phyloP scores from a whole-genome alignment of 2,888 invertebrate genomes.

The Mylabris sibirica region DNA sequence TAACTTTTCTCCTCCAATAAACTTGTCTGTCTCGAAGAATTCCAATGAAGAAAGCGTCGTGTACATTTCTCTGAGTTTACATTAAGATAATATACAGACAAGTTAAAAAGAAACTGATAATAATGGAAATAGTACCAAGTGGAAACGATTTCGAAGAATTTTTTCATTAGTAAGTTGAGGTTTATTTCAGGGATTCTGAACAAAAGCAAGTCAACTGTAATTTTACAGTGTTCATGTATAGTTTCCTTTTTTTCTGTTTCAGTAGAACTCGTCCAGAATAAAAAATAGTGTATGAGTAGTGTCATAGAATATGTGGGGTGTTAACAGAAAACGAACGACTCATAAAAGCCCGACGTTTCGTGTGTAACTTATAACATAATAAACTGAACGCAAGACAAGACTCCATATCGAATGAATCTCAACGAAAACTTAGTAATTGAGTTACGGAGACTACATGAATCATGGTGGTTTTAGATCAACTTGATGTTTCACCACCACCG shows the following conservation, averaged over 20 bases:
- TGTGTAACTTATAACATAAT: constrained; percentile 43
- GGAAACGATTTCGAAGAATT: background rate
- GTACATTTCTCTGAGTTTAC: background rate
- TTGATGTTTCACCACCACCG: constrained; percentile 35
- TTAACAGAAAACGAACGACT: constrained; percentile 23
- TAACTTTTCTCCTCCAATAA: background rate
- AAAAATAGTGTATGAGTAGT: constrained; percentile 15
- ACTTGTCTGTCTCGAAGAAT: background rate
- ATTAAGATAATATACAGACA: background rate
- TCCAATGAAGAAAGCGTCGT: background rate
- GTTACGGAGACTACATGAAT: constrained; percentile 49
- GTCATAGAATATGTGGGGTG: constrained; percentile 28
- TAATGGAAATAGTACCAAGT: background rate
- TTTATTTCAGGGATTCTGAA: background rate
- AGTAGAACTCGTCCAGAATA: background rate
- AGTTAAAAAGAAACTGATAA: background rate
- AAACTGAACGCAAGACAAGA: constrained; percentile 41
- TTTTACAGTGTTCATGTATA: background rate
- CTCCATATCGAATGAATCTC: constrained; percentile 49
- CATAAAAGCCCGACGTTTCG: constrained; percentile 20
- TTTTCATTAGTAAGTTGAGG: background rate
- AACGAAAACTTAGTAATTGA: constrained; percentile 51
- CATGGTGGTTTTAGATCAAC: constrained; percentile 36
- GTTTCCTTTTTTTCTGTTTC: background rate
- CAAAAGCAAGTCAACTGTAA: background rate